These are phyloP conservation scores for Uropsilus gracilis DNA, from an alignment of 2,113 vertebrate genomes.

Conservation along the genomic window DNA sequence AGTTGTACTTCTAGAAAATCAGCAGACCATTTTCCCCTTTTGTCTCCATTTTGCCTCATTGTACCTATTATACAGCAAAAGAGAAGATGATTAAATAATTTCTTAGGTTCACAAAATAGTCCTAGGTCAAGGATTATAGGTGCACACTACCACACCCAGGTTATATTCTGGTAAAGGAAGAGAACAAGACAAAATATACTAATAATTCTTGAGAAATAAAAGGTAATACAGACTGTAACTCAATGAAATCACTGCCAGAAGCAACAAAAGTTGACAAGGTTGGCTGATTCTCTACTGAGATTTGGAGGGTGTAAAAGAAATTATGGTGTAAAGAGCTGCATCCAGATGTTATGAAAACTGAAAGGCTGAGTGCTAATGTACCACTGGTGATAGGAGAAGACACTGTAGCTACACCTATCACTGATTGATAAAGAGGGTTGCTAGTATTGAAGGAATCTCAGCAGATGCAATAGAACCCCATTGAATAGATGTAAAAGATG, in stretches of 20 bases:
- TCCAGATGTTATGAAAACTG: not conserved
- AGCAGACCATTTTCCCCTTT: not conserved
- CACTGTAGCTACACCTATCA: not conserved
- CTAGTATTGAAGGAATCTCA: too few relatives aligned
- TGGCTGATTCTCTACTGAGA: not conserved
- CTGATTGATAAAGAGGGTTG: too few relatives aligned
- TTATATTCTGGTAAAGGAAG: too few relatives aligned
- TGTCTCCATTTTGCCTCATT: constrained; percentile 7
- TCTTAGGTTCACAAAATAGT: constrained; percentile 10
- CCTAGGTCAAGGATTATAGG: too few relatives aligned
- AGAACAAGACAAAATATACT: not conserved
- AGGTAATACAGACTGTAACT: not conserved
- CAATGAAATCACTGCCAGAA: not conserved
- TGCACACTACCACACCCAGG: too few relatives aligned
- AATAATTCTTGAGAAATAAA: constrained; percentile 1
- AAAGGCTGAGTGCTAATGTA: not conserved
- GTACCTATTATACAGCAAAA: not conserved
- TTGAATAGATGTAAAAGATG: too few relatives aligned
- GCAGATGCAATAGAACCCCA: too few relatives aligned
- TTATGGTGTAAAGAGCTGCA: not conserved
- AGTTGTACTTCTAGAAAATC: not conserved
- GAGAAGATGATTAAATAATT: constrained; percentile 10
- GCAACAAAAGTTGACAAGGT: not conserved
- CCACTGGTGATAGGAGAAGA: not conserved
- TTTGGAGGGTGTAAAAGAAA: too few relatives aligned